These are phyloP conservation scores for Discoglossus pictus DNA, from an alignment of 2,797 vertebrate genomes.

Conservation along the genomic window DNA sequence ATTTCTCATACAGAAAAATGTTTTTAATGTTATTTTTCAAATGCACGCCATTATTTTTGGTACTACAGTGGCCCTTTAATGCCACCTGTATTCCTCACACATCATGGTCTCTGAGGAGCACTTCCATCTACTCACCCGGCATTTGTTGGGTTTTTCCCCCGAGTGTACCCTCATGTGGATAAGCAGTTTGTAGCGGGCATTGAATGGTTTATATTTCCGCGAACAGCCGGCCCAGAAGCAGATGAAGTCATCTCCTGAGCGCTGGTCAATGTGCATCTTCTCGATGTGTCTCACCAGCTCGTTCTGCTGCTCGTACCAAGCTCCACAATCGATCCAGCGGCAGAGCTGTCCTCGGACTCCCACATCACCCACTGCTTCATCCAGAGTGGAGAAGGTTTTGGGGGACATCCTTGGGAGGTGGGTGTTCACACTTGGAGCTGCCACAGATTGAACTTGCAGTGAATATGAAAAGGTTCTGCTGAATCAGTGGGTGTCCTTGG, in stretches of 20 bases:
- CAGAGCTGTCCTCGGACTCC: slow-evolving; percentile 83
- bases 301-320: slow-evolving; percentile 93
- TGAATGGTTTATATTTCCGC: slow-evolving; percentile 96
- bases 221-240: slow-evolving; percentile 98
- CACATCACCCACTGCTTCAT: slow-evolving; percentile 70
- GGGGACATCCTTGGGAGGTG: slow-evolving; percentile 81
- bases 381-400: slow-evolving; percentile 67
- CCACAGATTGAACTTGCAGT: no score
- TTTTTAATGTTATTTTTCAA: no score
- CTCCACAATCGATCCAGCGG: slow-evolving; percentile 97
- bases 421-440: no score
- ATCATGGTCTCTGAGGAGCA: not conserved
- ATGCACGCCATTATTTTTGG: no score
- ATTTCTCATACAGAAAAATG: no score
- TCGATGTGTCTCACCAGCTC: slow-evolving; percentile 98
- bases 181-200: slow-evolving; percentile 98
- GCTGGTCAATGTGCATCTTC: slow-evolving; percentile 97
- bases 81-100: no score
- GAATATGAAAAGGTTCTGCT: no score
- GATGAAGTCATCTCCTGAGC: slow-evolving; percentile 98
- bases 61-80: no score
- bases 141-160: slow-evolving; percentile 98
- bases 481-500: no score
- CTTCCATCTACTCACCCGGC: slow-evolving; percentile 96
- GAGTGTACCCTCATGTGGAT: slow-evolving; percentile 99